A percentile compares a stretch with the other conserved stretches of the same genome.
Evolutionary conservation across 2,797 vertebrate genomes (phyloP).

Genomic region (Smutsia temminckii): DNA sequence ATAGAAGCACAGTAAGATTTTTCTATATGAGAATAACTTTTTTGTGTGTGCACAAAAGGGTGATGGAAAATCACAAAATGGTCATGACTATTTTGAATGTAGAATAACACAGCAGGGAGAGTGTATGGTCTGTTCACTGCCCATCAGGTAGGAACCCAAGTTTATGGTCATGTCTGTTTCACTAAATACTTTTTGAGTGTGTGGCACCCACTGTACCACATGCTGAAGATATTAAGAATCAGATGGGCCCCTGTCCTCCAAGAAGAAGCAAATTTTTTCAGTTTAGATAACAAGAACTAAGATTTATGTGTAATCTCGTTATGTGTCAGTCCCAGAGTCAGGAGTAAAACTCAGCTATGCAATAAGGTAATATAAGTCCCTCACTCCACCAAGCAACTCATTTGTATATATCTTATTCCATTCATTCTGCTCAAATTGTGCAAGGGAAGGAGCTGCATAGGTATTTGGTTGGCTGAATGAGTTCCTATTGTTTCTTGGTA

Average conservation of each 20-base stretch:
- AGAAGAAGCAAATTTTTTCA: conserved; percentile 6
- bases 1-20: neutral
- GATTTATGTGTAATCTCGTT: neutral
- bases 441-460: neutral
- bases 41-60: neutral
- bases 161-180: neutral
- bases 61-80: neutral
- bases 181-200: neutral
- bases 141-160: neutral
- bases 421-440: neutral
- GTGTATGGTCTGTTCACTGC: neutral
- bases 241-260: neutral
- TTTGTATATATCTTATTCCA: neutral
- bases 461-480: neutral
- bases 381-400: neutral
- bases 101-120: neutral
- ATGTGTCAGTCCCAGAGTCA: neutral
- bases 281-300: neutral
- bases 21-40: neutral
- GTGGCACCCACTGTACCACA: neutral
- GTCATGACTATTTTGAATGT: neutral
- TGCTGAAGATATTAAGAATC: neutral
- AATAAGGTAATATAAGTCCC: neutral
- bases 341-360: neutral
- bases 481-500: neutral